Evolutionary conservation across 2,888 invertebrate species (phyloP).

Genomic region (Meteorus cinctellus): DNA sequence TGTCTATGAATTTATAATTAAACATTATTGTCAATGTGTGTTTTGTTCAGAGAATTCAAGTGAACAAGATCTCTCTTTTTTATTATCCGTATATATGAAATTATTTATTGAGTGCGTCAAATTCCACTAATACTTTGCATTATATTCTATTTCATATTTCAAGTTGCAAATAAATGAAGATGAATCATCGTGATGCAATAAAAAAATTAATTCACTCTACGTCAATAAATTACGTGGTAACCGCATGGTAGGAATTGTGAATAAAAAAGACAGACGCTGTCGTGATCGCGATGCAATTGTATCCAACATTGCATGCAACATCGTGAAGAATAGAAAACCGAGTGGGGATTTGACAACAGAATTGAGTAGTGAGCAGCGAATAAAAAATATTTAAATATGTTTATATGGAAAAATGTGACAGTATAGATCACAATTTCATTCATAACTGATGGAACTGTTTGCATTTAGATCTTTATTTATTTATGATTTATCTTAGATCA

Average conservation of each 20-base stretch:
- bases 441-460: neutral
- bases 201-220: neutral
- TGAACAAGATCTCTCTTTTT: too few species aligned
- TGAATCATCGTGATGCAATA: neutral
- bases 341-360: neutral
- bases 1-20: too few species aligned
- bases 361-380: neutral
- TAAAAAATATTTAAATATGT: neutral
- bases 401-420: neutral
- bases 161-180: neutral
- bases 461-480: too few species aligned
- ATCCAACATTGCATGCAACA: neutral
- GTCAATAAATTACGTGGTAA: constrained; percentile 15
- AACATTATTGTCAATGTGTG: too few species aligned
- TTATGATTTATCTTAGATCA: too few species aligned
- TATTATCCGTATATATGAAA: too few species aligned
- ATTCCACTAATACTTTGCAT: too few species aligned
- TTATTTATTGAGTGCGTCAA: too few species aligned
- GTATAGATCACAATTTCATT: neutral
- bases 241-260: neutral
- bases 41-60: too few species aligned
- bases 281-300: neutral
- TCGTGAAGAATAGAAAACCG: neutral
- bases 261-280: neutral
- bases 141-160: neutral